Conservation (phyloP, 2,113 vertebrate species). For the Engraulis encrasicolus region DNA sequence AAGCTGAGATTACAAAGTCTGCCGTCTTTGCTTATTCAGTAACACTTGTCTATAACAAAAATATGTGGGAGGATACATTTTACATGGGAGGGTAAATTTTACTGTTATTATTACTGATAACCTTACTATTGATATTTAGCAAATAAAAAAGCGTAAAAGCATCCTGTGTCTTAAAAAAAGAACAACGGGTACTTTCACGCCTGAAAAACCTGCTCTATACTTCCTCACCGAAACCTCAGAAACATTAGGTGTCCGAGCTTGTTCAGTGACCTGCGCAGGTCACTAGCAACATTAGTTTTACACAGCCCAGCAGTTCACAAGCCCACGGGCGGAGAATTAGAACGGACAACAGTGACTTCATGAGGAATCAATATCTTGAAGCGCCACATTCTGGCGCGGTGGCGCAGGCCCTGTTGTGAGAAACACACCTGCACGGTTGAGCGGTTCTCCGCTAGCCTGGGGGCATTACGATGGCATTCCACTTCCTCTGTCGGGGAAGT, state of each 20-base stretch:
- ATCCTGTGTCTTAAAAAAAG: neutral
- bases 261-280: neutral
- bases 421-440: constrained; percentile 34
- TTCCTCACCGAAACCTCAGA: neutral
- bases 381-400: constrained; percentile 43
- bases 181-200: neutral
- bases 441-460: constrained; percentile 42
- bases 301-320: constrained; percentile 45
- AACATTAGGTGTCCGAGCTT: neutral
- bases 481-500: constrained; percentile 40
- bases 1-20: no score
- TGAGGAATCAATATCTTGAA: constrained; percentile 50
- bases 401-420: constrained; percentile 32
- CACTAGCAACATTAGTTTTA: constrained; percentile 42
- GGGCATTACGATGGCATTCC: constrained; percentile 45
- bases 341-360: constrained; percentile 43
- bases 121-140: no score
- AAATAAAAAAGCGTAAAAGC: no score
- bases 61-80: no score
- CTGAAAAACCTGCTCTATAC: neutral
- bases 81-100: no score
- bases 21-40: no score
- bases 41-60: no score
- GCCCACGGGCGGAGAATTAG: constrained; percentile 40
- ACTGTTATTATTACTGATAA: no score